Evolutionary conservation across 92 coral and sea anemone genomes (phyloP).

Genomic region (Phenganax subtilis): DNA sequence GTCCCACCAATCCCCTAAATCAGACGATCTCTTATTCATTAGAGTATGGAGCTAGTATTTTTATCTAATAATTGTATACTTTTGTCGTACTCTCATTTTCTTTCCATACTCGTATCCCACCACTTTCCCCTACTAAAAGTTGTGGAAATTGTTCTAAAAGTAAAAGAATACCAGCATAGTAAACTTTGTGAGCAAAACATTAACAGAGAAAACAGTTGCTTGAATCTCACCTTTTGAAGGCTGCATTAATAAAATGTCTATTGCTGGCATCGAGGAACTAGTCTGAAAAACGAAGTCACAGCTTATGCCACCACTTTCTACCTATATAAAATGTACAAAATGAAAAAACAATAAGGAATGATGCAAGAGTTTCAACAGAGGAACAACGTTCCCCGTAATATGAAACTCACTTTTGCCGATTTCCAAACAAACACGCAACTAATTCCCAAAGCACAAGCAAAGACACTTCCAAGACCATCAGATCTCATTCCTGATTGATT

Average conservation of each 20-base stretch:
- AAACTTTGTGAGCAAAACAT: not conserved
- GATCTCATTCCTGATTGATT: slow-evolving; percentile 54
- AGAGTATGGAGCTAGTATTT: not conserved
- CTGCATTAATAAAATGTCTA: slow-evolving; percentile 55
- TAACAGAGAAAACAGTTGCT: slow-evolving; percentile 18
- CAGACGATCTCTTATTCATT: not conserved
- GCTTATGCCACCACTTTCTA: slow-evolving; percentile 54
- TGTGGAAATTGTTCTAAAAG: slow-evolving; percentile 53
- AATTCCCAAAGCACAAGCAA: slow-evolving; percentile 63
- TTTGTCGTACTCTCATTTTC: not conserved
- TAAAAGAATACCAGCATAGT: not conserved
- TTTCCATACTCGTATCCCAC: slow-evolving; percentile 64
- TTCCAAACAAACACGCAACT: slow-evolving; percentile 69
- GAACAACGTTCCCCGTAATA: too few relatives aligned
- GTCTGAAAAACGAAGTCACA: slow-evolving; percentile 59
- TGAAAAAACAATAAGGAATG: not conserved
- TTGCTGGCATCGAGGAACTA: slow-evolving; percentile 58
- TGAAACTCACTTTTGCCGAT: slow-evolving; percentile 59
- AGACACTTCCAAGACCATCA: slow-evolving; percentile 50
- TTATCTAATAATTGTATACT: not conserved
- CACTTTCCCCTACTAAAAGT: slow-evolving; percentile 77
- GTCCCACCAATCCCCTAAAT: not conserved
- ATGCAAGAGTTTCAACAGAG: not conserved
- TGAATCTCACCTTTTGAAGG: slow-evolving; percentile 47
- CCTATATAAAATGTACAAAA: slow-evolving; percentile 30